Percentiles rank a stretch among this genome's conserved stretches.
These are phyloP conservation scores for Apodemus sylvaticus DNA, from an alignment of 2,113 vertebrate species.

Conservation along the genomic window DNA sequence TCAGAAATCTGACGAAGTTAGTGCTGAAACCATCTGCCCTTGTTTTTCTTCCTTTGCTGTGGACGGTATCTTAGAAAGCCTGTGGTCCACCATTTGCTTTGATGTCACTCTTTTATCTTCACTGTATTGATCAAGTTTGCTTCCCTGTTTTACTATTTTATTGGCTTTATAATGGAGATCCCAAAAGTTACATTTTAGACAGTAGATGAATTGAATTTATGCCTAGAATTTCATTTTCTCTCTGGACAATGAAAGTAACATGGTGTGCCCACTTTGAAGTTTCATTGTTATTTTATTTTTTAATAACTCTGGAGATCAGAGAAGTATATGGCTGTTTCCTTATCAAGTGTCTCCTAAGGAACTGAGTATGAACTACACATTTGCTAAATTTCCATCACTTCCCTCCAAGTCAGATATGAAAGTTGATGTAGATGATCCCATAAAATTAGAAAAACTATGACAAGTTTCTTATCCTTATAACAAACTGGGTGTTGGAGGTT, in stretches of 20 bases:
- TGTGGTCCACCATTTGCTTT: background rate
- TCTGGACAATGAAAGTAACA: background rate
- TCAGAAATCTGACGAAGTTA: background rate
- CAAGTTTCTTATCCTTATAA: background rate
- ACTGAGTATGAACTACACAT: background rate
- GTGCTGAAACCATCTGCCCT: background rate
- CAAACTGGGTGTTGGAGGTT: background rate
- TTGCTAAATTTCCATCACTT: background rate
- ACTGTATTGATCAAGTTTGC: background rate
- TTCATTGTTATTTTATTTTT: conserved; percentile 14
- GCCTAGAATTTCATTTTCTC: background rate
- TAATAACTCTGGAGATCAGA: background rate
- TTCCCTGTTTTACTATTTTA: background rate
- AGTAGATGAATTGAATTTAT: background rate
- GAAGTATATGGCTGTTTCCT: background rate
- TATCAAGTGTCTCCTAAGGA: background rate
- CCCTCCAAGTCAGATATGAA: background rate
- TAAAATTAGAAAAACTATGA: background rate
- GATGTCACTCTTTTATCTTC: background rate
- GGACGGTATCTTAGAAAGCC: background rate
- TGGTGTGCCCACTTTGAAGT: background rate
- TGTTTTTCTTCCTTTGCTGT: background rate
- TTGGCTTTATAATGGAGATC: background rate
- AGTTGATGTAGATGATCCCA: background rate
- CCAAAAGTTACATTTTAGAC: background rate